Percentiles rank a stretch among this genome's conserved stretches.
phyloP scores from a whole-genome alignment of 2,113 vertebrate species.

The Collichthys lucidus region DNA sequence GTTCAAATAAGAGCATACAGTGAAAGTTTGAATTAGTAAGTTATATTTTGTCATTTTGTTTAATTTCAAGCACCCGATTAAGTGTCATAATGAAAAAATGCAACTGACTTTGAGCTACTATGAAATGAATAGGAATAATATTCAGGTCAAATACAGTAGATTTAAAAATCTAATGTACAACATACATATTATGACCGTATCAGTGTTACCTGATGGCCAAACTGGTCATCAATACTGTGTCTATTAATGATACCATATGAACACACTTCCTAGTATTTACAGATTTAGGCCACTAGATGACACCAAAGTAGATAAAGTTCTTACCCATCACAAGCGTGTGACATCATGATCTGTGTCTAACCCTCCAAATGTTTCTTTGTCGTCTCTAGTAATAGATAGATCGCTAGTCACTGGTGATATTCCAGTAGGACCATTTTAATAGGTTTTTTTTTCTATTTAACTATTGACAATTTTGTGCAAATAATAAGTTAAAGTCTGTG shows the following conservation, averaged over 20 bases:
- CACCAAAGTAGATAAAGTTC: conserved; percentile 31
- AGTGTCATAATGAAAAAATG: background rate
- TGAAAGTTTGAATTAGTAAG: background rate
- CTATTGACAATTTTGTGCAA: background rate
- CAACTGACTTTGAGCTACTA: background rate
- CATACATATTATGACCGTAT: background rate
- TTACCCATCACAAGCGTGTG: background rate
- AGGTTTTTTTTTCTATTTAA: background rate
- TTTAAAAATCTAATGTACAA: no score
- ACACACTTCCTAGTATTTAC: background rate
- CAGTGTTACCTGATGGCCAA: background rate
- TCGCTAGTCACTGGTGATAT: background rate
- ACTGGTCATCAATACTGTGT: background rate
- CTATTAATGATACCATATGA: background rate
- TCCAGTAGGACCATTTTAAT: background rate
- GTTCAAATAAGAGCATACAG: background rate
- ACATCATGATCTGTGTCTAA: background rate
- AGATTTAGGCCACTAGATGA: conserved; percentile 56
- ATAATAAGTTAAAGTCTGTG: background rate
- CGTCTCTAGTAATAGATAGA: background rate
- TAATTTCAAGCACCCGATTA: background rate
- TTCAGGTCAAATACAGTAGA: background rate
- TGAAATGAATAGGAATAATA: background rate
- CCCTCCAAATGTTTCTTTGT: background rate
- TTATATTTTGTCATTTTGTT: background rate